Evolutionary conservation across 2,888 invertebrate genomes (phyloP).

Genomic region (Drosophila neutralis): DNA sequence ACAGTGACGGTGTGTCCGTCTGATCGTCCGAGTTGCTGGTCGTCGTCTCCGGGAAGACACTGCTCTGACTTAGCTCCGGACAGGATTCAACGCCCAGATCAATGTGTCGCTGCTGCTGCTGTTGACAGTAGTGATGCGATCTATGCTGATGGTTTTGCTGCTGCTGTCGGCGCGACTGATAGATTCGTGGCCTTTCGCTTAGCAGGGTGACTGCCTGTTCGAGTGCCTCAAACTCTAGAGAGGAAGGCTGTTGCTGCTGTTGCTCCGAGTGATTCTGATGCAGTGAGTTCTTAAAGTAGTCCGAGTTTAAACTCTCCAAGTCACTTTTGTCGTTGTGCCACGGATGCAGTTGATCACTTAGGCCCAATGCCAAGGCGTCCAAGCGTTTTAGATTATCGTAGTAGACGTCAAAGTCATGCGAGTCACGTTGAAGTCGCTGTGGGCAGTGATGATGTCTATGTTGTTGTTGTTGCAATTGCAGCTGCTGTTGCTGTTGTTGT

Average conservation of each 20-base stretch:
- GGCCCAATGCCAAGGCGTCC: constrained; percentile 79
- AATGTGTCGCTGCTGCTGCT: constrained; percentile 56
- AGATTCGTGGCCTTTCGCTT: constrained; percentile 81
- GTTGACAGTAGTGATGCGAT: constrained; percentile 40
- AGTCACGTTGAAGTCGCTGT: constrained; percentile 53
- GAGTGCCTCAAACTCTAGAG: constrained; percentile 73
- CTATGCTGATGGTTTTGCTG: constrained; percentile 40
- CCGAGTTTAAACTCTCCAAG: constrained; percentile 85
- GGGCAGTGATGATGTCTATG: constrained; percentile 34
- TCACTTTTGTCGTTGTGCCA: constrained; percentile 85
- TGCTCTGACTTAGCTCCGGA: constrained; percentile 83
- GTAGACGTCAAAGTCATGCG: constrained; percentile 83
- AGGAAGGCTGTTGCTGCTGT: constrained; percentile 65
- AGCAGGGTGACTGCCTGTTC: constrained; percentile 72
- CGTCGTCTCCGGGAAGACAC: constrained; percentile 83
- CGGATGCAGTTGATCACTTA: constrained; percentile 80
- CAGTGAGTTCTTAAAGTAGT: constrained; percentile 84
- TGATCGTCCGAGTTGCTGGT: constrained; percentile 84
- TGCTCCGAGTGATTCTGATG: constrained; percentile 80
- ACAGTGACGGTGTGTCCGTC: constrained; percentile 82
- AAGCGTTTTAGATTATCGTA: constrained; percentile 84
- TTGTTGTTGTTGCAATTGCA: constrained; percentile 35
- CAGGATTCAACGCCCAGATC: constrained; percentile 76
- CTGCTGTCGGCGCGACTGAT: constrained; percentile 77
- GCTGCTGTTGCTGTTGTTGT: constrained; percentile 35